Evolutionary conservation across 2,797 vertebrate species (phyloP).

Genomic region (Myioborus melanocephalus): DNA sequence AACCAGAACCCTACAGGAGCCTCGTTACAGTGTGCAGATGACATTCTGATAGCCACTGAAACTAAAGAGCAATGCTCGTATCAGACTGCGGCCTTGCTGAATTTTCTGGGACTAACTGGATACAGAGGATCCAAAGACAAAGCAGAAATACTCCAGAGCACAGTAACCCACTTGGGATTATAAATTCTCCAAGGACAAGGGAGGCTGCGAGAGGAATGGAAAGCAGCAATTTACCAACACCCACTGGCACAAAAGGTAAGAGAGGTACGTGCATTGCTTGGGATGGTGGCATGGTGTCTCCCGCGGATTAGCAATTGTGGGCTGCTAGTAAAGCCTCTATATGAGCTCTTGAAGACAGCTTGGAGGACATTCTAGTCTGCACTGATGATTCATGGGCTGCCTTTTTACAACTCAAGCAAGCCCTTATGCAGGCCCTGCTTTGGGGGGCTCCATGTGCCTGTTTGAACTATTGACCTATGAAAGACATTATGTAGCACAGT

Average conservation of each 20-base stretch:
- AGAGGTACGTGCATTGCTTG: not conserved
- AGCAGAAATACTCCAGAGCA: not conserved
- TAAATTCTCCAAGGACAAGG: not conserved
- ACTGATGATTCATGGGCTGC: not conserved
- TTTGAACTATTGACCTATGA: not conserved
- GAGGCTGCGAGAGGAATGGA: not conserved
- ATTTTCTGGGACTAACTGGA: not conserved
- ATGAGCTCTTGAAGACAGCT: not conserved
- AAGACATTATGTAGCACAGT: rapidly evolving
- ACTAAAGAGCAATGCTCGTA: not conserved
- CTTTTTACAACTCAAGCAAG: not conserved
- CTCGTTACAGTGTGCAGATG: not conserved
- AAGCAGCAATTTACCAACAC: not conserved
- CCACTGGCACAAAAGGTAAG: not conserved
- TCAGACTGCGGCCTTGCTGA: not conserved
- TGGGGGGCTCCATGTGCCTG: not conserved
- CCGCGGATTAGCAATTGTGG: not conserved
- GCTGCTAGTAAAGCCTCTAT: not conserved
- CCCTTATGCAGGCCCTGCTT: not conserved
- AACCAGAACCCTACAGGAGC: not conserved
- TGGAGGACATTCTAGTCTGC: not conserved
- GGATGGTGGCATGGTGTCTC: not conserved
- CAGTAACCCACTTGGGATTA: not conserved
- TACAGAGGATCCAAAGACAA: not conserved
- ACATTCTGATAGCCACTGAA: not conserved